These are phyloP conservation scores for Nothocercus nigrocapillus DNA, from an alignment of 2,113 vertebrate genomes.

Conservation along the genomic window DNA sequence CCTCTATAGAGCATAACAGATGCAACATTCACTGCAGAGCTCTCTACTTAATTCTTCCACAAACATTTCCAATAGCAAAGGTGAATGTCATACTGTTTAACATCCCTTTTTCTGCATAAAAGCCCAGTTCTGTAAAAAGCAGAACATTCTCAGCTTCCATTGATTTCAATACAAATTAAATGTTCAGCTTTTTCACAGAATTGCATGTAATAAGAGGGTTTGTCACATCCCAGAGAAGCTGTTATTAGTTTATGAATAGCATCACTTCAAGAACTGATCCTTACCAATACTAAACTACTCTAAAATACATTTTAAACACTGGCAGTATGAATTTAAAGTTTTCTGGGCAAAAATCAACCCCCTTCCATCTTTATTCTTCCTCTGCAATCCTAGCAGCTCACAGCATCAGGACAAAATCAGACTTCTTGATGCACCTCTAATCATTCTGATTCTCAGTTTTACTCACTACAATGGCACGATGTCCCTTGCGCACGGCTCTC, in stretches of 20 bases:
- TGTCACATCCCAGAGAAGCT: slow-evolving; percentile 21
- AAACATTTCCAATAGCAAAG: neutral
- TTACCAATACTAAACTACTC: slow-evolving; percentile 8
- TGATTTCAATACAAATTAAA: slow-evolving; percentile 33
- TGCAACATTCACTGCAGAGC: neutral
- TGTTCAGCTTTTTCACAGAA: neutral
- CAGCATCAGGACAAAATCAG: neutral
- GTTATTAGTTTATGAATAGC: slow-evolving; percentile 41
- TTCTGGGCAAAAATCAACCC: neutral
- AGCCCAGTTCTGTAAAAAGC: neutral
- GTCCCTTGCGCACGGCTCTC: neutral
- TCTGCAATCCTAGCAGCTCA: neutral
- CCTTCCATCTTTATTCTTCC: neutral
- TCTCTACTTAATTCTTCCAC: slow-evolving; percentile 5
- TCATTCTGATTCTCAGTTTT: neutral
- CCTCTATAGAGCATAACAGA: neutral
- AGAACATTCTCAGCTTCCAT: slow-evolving; percentile 10
- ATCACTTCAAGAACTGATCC: slow-evolving; percentile 20
- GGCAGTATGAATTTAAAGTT: neutral
- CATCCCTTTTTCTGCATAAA: neutral
- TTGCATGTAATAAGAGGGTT: neutral
- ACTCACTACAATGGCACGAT: neutral
- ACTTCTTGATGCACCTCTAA: neutral
- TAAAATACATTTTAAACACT: neutral
- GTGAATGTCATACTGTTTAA: neutral